Percentiles rank a stretch among this genome's conserved stretches.
Evolutionary conservation across 2,888 invertebrate species (phyloP).

Genomic region (Drosophila sordidapex): DNA sequence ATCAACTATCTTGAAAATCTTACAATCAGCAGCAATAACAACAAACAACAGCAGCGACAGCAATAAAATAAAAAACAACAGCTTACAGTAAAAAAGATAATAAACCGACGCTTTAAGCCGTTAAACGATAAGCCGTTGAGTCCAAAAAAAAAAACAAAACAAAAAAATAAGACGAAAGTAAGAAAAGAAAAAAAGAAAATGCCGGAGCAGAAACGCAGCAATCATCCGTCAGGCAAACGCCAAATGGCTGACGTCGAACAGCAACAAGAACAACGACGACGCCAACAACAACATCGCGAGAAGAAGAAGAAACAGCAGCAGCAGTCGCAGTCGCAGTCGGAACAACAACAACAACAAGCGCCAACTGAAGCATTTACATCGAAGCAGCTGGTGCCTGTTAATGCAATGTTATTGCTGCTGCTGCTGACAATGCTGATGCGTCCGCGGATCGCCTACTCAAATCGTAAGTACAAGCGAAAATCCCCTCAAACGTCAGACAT

Average conservation of each 20-base stretch:
- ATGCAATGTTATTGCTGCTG: constrained; percentile 60
- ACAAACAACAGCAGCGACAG: constrained; percentile 21
- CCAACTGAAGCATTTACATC: constrained; percentile 26
- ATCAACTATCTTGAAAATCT: constrained; percentile 20
- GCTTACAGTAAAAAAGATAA: constrained; percentile 17
- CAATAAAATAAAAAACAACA: constrained; percentile 14
- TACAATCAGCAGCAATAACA: constrained; percentile 22
- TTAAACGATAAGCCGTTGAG: constrained; percentile 31
- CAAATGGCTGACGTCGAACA: constrained; percentile 25
- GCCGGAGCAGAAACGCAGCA: constrained; percentile 42
- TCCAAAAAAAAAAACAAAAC: constrained; percentile 10
- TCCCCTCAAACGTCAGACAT: neutral
- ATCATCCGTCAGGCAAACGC: constrained; percentile 39
- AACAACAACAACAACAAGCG: constrained; percentile 30
- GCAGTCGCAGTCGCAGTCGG: constrained; percentile 10
- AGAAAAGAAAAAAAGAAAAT: constrained; percentile 16
- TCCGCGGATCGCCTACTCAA: constrained; percentile 59
- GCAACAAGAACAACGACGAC: constrained; percentile 22
- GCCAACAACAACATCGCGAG: constrained; percentile 37
- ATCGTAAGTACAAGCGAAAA: constrained; percentile 60
- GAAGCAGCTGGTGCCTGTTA: constrained; percentile 52
- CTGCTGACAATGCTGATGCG: constrained; percentile 62
- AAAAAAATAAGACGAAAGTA: neutral
- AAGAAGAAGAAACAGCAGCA: constrained; percentile 7
- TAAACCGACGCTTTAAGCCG: constrained; percentile 8